Evolutionary conservation across 2,113 vertebrate genomes (phyloP).

Genomic region (Hyaena hyaena): DNA sequence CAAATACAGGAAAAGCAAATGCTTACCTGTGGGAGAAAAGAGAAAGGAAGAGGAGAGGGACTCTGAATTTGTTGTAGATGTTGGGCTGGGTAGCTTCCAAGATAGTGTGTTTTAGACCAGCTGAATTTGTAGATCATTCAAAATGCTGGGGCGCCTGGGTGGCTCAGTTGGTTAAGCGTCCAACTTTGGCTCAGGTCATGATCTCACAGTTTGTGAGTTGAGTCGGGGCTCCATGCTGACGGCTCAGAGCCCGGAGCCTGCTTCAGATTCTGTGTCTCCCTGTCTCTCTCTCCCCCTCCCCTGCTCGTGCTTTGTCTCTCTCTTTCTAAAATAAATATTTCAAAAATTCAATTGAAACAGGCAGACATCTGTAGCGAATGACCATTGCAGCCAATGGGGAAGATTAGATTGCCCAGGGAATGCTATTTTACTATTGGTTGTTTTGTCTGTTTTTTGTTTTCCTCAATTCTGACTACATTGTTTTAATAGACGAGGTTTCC

Average conservation of each 20-base stretch:
- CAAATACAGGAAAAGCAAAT: background rate
- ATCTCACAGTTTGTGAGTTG: too few relatives aligned
- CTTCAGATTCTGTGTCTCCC: too few relatives aligned
- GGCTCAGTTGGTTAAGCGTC: too few relatives aligned
- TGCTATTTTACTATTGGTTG: background rate
- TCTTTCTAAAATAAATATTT: too few relatives aligned
- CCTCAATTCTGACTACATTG: background rate
- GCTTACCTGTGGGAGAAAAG: background rate
- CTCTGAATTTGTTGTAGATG: background rate
- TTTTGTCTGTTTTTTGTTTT: background rate
- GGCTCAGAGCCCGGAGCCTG: too few relatives aligned
- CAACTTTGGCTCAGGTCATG: too few relatives aligned
- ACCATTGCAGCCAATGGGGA: background rate
- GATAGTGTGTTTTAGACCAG: background rate
- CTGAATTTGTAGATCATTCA: background rate
- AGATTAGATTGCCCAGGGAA: background rate
- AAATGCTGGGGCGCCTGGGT: background rate
- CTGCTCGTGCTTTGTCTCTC: too few relatives aligned
- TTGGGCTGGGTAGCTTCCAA: background rate
- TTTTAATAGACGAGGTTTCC: conserved; percentile 34
- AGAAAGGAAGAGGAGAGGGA: background rate
- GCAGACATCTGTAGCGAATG: background rate
- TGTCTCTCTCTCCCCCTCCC: too few relatives aligned
- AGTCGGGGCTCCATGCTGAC: too few relatives aligned
- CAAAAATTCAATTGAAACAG: background rate